These are phyloP conservation scores for Lithophane socia DNA, from an alignment of 2,888 invertebrate species.

Conservation along the genomic window DNA sequence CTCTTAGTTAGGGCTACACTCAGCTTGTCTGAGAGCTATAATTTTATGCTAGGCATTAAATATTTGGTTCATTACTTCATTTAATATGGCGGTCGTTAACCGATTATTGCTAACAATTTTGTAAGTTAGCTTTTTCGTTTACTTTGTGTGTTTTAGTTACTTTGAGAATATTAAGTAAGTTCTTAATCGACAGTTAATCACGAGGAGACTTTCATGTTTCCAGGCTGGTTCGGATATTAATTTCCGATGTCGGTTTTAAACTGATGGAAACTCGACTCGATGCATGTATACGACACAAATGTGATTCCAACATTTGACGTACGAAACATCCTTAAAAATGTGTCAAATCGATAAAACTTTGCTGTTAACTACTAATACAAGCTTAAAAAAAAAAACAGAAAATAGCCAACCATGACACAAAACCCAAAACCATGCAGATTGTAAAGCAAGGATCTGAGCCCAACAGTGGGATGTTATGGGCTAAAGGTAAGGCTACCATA, in stretches of 20 bases:
- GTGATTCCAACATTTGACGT: neutral
- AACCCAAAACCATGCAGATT: neutral
- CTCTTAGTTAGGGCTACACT: slow-evolving; percentile 25
- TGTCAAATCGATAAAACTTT: neutral
- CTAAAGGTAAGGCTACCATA: neutral
- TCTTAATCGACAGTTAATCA: slow-evolving; percentile 25
- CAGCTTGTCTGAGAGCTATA: slow-evolving; percentile 17
- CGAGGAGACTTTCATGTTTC: neutral
- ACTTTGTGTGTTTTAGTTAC: slow-evolving; percentile 42
- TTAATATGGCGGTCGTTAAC: slow-evolving; percentile 13
- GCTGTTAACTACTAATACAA: too few relatives aligned
- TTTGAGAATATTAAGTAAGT: slow-evolving; percentile 18
- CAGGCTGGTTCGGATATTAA: slow-evolving; percentile 8
- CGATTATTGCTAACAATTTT: slow-evolving; percentile 29
- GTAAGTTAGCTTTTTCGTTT: slow-evolving; percentile 15
- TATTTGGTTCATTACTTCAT: slow-evolving; percentile 39
- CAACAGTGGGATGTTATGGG: neutral
- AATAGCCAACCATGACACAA: neutral
- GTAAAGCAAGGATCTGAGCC: neutral
- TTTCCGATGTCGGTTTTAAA: slow-evolving; percentile 16
- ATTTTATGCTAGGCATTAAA: slow-evolving; percentile 34
- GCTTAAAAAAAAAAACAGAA: neutral
- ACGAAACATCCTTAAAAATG: neutral
- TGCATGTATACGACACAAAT: neutral
- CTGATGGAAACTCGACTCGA: neutral